These are phyloP conservation scores for Neomicropteryx cornuta DNA, from an alignment of 1,140 invertebrate genomes.

Conservation along the genomic window DNA sequence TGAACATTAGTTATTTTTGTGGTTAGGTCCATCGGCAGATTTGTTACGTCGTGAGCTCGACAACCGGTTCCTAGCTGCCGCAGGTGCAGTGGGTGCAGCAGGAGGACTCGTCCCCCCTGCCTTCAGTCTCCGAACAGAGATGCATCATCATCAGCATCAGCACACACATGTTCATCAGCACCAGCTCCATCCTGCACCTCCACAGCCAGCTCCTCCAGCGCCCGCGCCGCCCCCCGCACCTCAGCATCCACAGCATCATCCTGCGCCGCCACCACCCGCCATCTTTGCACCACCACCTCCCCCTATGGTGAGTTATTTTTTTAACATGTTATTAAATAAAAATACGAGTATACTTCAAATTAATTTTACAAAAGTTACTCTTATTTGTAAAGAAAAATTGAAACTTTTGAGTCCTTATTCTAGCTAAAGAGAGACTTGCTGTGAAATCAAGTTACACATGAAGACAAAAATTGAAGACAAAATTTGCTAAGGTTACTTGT, in stretches of 20 bases:
- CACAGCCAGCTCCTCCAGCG: conserved; percentile 28
- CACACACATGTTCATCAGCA: conserved; percentile 87
- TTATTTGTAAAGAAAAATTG: conserved; percentile 2
- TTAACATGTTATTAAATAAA: background rate
- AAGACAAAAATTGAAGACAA: no score
- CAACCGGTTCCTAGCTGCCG: conserved; percentile 67
- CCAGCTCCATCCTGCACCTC: conserved; percentile 49
- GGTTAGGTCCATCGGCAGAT: conserved; percentile 51
- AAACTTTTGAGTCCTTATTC: no score
- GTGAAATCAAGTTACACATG: no score
- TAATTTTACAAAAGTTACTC: conserved; percentile 2
- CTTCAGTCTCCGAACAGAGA: conserved; percentile 67
- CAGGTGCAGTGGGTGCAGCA: conserved; percentile 20
- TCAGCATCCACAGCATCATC: conserved; percentile 27
- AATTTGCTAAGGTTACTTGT: no score
- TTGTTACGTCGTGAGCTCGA: conserved; percentile 83
- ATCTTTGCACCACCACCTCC: background rate
- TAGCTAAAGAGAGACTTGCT: no score
- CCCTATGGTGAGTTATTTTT: background rate
- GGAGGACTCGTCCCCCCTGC: conserved; percentile 25
- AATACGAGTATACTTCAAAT: no score
- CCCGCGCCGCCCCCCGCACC: conserved; percentile 19
- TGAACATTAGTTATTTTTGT: background rate
- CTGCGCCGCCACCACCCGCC: conserved; percentile 34
- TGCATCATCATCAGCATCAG: conserved; percentile 87